These are phyloP conservation scores for Caenorhabditis doughertyi DNA, from an alignment of 2,888 invertebrate species.

Conservation along the genomic window DNA sequence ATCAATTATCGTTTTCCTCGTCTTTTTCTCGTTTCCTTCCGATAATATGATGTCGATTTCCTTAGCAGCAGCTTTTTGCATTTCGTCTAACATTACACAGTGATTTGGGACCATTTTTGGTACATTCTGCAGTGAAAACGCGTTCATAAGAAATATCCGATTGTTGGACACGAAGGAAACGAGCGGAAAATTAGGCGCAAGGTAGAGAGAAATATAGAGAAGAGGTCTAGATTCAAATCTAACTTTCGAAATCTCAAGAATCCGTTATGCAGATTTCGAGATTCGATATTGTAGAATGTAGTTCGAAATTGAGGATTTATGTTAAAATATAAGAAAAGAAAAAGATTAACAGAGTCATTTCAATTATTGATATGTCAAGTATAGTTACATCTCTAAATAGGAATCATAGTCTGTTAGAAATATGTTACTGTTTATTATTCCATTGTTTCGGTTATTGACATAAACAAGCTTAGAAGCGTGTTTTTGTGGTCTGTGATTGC, in stretches of 20 bases:
- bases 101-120: slow-evolving; percentile 54
- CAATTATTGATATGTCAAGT: no score
- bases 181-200: slow-evolving; percentile 27
- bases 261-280: slow-evolving; percentile 1
- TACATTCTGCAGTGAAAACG: slow-evolving; percentile 23
- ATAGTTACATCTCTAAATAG: no score
- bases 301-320: not conserved
- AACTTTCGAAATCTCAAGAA: slow-evolving; percentile 14
- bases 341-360: no score
- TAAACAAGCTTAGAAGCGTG: no score
- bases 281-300: slow-evolving; percentile 17
- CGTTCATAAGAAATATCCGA: slow-evolving; percentile 18
- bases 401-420: no score
- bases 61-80: slow-evolving; percentile 42
- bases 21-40: slow-evolving; percentile 33
- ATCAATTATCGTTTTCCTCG: slow-evolving; percentile 53
- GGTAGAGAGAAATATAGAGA: slow-evolving; percentile 27
- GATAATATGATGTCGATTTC: slow-evolving; percentile 20
- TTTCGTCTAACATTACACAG: slow-evolving; percentile 52
- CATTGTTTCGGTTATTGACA: no score
- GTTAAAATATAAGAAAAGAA: not conserved
- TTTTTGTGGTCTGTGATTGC: no score
- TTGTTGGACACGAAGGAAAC: slow-evolving; percentile 10
- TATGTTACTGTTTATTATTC: no score
- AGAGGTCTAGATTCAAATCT: slow-evolving; percentile 22